Evolutionary conservation across 2,113 vertebrate genomes (phyloP).

Genomic region (Falco punctatus): DNA sequence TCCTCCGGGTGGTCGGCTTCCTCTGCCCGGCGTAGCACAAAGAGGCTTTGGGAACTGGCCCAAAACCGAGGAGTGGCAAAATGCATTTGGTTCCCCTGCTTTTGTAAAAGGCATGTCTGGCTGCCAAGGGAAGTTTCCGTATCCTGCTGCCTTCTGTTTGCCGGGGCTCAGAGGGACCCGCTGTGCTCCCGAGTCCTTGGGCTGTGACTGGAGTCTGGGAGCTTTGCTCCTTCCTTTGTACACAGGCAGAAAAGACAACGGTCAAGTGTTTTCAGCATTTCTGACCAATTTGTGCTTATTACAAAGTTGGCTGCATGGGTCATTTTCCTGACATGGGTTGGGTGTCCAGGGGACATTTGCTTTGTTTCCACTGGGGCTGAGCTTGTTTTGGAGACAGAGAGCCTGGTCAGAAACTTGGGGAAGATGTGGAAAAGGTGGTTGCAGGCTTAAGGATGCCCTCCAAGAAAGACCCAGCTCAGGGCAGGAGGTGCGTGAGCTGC

Average conservation of each 20-base stretch:
- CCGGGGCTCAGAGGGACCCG: neutral
- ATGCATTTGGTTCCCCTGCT: constrained; percentile 25
- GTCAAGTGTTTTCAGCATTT: constrained; percentile 34
- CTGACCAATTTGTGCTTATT: neutral
- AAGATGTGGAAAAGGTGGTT: neutral
- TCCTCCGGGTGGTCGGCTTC: constrained; percentile 51
- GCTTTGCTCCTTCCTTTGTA: constrained; percentile 20
- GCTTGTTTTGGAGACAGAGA: neutral
- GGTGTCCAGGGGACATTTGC: constrained; percentile 28
- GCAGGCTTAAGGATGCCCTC: neutral
- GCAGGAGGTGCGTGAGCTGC: neutral
- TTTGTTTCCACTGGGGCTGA: neutral
- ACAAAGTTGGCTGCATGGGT: neutral
- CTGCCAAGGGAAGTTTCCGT: constrained; percentile 60
- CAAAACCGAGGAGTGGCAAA: constrained; percentile 37
- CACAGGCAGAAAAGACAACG: neutral
- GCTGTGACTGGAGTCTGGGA: neutral
- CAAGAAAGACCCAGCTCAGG: neutral
- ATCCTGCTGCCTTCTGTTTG: constrained; percentile 43
- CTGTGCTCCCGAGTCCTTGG: neutral
- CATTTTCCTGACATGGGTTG: neutral
- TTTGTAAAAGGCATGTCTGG: constrained; percentile 14
- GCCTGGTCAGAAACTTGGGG: neutral
- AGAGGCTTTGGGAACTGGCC: constrained; percentile 45
- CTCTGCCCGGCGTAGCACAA: neutral